A percentile compares a stretch with the other conserved stretches of the same genome.
phyloP scores from a whole-genome alignment of 2,113 vertebrate species.

The human region DNA sequence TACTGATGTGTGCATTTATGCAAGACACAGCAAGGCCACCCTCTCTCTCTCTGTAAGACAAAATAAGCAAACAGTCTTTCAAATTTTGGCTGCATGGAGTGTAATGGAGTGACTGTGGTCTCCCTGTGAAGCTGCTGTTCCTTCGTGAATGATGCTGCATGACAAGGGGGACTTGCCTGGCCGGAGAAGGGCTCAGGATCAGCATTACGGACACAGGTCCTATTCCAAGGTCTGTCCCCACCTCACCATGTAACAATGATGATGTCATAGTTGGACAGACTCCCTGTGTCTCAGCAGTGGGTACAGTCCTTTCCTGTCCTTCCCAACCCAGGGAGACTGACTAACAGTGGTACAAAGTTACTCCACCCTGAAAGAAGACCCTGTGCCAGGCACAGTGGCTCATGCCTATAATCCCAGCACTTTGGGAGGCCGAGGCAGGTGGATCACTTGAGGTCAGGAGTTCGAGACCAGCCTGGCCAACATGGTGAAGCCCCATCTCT shows the following conservation, averaged over 20 bases:
- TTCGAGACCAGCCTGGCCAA: too few species aligned
- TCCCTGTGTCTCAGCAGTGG: background rate
- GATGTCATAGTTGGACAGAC: background rate
- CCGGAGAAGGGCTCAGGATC: background rate
- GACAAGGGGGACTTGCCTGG: fast-evolving
- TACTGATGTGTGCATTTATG: too few species aligned
- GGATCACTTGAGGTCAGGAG: too few species aligned
- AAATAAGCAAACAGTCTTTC: too few species aligned
- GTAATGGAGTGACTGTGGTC: background rate
- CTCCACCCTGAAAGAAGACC: background rate
- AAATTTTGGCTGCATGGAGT: fast-evolving
- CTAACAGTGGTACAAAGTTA: background rate
- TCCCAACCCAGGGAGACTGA: too few species aligned
- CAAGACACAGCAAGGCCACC: fast-evolving
- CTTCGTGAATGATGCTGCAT: background rate
- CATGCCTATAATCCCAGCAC: too few species aligned
- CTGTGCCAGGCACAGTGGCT: too few species aligned
- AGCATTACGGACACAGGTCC: background rate
- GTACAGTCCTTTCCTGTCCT: background rate
- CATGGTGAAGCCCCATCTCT: too few species aligned
- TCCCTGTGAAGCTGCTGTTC: fast-evolving
- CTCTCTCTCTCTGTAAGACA: fast-evolving
- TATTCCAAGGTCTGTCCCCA: background rate
- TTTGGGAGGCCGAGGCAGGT: too few species aligned
- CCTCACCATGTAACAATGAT: background rate